These are phyloP conservation scores for Venustoraphidia nigricollis DNA, from an alignment of 2,888 invertebrate species.

Conservation along the genomic window DNA sequence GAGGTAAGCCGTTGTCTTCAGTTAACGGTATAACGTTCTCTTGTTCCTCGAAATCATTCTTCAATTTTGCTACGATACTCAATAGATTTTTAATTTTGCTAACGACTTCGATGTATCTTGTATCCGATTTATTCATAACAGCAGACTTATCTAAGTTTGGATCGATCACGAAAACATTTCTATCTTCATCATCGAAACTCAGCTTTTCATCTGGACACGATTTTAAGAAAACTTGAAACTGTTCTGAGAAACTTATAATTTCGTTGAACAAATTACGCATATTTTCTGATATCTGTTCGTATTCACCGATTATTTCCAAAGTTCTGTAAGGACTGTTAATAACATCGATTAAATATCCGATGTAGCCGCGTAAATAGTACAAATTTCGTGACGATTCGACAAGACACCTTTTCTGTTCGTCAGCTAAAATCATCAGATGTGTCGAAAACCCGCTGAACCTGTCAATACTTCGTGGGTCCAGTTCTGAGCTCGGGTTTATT, in stretches of 20 bases:
- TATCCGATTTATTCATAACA: too few relatives aligned
- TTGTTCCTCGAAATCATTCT: too few relatives aligned
- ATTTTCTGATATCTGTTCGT: slow-evolving; percentile 22
- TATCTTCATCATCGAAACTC: slow-evolving; percentile 13
- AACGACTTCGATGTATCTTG: too few relatives aligned
- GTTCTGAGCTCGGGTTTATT: slow-evolving; percentile 55
- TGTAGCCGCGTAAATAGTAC: slow-evolving; percentile 36
- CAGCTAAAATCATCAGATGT: slow-evolving; percentile 54
- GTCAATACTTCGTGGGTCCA: slow-evolving; percentile 68
- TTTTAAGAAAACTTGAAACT: slow-evolving; percentile 49
- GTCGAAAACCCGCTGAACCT: slow-evolving; percentile 73
- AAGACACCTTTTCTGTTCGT: slow-evolving; percentile 46
- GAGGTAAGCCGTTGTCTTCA: too few relatives aligned
- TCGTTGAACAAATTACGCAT: slow-evolving; percentile 35
- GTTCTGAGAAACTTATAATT: slow-evolving; percentile 41
- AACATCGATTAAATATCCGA: slow-evolving; percentile 11
- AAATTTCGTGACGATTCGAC: slow-evolving; percentile 39
- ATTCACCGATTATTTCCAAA: too few relatives aligned
- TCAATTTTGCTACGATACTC: too few relatives aligned
- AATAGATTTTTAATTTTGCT: too few relatives aligned
- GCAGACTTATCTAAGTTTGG: too few relatives aligned
- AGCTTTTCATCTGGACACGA: slow-evolving; percentile 34
- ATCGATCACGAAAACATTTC: too few relatives aligned
- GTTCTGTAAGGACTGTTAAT: too few relatives aligned
- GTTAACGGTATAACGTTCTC: too few relatives aligned